A percentile compares a stretch with the other conserved stretches of the same genome.
These are phyloP conservation scores for Fringilla coelebs DNA, from an alignment of 2,797 vertebrate species.

Conservation along the genomic window DNA sequence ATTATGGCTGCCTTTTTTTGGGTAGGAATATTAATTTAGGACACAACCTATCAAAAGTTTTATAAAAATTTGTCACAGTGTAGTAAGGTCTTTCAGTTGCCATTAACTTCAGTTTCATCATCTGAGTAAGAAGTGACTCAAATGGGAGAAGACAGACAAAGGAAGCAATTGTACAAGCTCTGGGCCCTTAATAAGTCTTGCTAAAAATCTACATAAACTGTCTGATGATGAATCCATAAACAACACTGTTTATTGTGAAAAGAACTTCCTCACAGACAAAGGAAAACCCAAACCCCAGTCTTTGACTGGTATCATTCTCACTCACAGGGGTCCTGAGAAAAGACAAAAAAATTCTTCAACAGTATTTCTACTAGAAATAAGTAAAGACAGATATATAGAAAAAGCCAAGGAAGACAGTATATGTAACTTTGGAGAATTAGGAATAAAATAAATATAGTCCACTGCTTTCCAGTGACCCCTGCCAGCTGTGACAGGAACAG, in stretches of 20 bases:
- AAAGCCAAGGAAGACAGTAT: not conserved
- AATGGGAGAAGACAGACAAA: not conserved
- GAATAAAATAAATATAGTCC: not conserved
- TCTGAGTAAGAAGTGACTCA: not conserved
- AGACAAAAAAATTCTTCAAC: not conserved
- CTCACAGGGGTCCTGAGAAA: not conserved
- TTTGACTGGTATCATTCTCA: not conserved
- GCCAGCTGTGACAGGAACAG: slow-evolving; percentile 48
- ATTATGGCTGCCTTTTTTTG: not conserved
- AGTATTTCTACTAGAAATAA: not conserved
- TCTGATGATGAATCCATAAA: rapidly evolving
- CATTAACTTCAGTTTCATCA: not conserved
- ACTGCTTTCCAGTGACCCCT: slow-evolving; percentile 55
- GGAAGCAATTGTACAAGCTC: not conserved
- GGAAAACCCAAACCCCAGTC: not conserved
- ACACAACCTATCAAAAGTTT: not conserved
- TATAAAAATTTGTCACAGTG: not conserved
- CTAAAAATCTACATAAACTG: not conserved
- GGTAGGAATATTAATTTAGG: not conserved
- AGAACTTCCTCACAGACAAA: not conserved
- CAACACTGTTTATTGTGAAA: not conserved
- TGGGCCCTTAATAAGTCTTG: not conserved
- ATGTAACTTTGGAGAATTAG: not conserved
- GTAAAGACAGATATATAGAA: not conserved
- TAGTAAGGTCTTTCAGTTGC: not conserved